Percentiles rank a stretch among this genome's conserved stretches.
Conservation (phyloP, 1,140 invertebrate species). For the Caenorhabditis inopinata region DNA sequence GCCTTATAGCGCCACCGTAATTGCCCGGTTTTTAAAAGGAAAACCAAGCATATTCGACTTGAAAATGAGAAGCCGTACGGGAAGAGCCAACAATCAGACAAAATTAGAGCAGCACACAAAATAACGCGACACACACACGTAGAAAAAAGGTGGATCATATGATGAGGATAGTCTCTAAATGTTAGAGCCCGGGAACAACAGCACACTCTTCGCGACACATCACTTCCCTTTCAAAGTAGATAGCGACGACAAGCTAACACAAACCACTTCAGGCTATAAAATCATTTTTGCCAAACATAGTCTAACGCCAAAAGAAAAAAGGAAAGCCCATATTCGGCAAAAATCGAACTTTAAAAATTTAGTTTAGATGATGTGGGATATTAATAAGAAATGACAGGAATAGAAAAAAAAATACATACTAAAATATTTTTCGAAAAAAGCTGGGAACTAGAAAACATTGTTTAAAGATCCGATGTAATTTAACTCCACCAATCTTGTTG, state of each 20-base stretch:
- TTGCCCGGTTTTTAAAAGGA: background rate
- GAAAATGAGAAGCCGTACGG: background rate
- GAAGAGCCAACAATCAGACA: conserved; percentile 19
- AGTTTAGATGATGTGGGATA: too few species aligned
- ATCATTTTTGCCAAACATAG: background rate
- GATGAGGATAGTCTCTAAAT: background rate
- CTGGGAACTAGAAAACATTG: background rate
- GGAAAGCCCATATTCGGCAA: background rate
- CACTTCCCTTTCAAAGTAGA: conserved; percentile 12
- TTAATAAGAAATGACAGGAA: too few species aligned
- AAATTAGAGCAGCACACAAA: conserved; percentile 10
- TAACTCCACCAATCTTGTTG: conserved; percentile 19
- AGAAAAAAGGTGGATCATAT: conserved; percentile 5
- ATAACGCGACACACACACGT: conserved; percentile 6
- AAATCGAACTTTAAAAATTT: too few species aligned
- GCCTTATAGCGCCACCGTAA: conserved; percentile 33
- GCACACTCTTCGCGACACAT: background rate
- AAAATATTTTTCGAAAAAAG: background rate
- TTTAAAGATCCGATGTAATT: too few species aligned
- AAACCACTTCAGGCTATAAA: background rate
- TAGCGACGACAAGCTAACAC: conserved; percentile 19
- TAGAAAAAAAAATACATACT: background rate
- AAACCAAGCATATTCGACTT: background rate
- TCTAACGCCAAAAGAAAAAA: background rate
- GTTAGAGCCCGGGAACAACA: background rate